These are phyloP conservation scores for Drosophila ercepeae DNA, from an alignment of 1,140 invertebrate species.

Conservation along the genomic window DNA sequence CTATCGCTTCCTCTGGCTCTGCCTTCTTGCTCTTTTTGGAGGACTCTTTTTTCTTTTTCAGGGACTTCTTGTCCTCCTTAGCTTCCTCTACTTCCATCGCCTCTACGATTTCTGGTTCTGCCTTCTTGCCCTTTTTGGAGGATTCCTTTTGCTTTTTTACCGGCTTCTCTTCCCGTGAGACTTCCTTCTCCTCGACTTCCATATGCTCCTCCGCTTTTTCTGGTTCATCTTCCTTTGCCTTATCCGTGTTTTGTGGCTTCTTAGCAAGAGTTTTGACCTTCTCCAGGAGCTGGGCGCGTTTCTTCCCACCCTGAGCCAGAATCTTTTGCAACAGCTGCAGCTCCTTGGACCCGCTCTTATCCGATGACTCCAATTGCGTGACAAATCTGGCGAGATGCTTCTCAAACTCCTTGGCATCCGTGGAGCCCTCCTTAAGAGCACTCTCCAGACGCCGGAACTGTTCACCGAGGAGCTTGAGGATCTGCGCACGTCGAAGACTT, in stretches of 20 bases:
- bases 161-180: neutral
- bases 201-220: neutral
- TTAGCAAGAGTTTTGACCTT: neutral
- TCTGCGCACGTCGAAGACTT: slow-evolving; percentile 38
- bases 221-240: neutral
- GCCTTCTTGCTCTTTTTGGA: neutral
- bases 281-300: slow-evolving; percentile 11
- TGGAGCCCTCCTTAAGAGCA: slow-evolving; percentile 11
- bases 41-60: no score
- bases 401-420: slow-evolving; percentile 15
- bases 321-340: slow-evolving; percentile 33
- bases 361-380: neutral
- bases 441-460: slow-evolving; percentile 18
- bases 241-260: neutral
- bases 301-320: slow-evolving; percentile 16
- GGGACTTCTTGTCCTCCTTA: neutral
- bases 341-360: slow-evolving; percentile 16
- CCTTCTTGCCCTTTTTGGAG: neutral
- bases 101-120: neutral
- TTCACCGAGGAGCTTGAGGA: slow-evolving; percentile 32
- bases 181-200: neutral
- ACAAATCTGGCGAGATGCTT: slow-evolving; percentile 22
- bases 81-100: neutral
- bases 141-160: neutral
- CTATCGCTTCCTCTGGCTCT: neutral